Evolutionary conservation across 2,888 invertebrate species (phyloP), one percentile per base, ranked within the genome.

Genomic region (Chymomyza procnemis): DNA sequence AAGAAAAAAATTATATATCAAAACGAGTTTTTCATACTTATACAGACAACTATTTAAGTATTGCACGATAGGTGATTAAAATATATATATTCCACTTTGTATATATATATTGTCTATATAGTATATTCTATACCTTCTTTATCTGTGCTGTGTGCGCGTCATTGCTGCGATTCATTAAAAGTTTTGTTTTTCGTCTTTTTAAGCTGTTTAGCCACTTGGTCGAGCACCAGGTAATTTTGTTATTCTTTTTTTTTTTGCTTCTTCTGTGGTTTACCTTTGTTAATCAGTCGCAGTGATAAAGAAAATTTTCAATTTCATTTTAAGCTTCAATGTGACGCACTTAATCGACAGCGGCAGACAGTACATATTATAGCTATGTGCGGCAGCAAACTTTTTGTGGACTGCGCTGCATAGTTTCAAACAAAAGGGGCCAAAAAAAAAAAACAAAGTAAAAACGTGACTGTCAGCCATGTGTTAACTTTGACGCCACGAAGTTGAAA

Each of bases 101-200:
- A 34, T 30, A 30, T 30, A 52, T 59, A 61, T 79, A 77, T n/a
- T n/a, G n/a, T n/a, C 3, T 22, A 26, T 26, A 26, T 26, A 41
- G 2, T 41, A 41, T 41, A 41, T 41, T 41, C 34, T 41, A 41
- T 41, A 41, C 34, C 12, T 41, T 41, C 12, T 41, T 41, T 56
- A 61, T 48, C 67, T 67, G 50, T 30, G 9, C 61, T 21, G 18
- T 55, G 80, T 55, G 80, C 77, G 64, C 85, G 85, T 81, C 80
- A 81, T 71, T 56, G 68, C 63, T 60, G 34, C 34, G 34, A 41
- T 41, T 41, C 34, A 41, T 41, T 41, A 41, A 41, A 41, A 41
- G 12, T 54, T 19, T 21, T 57, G 12, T 54, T 19, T 21, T 57
- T n/a, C 34, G 30, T 57, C 34, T 22, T 57, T n/a, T 50, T 12